Percentiles rank a stretch among this genome's conserved stretches.
Conservation (phyloP, 2,113 vertebrate genomes). For the Aptenodytes patagonicus region DNA sequence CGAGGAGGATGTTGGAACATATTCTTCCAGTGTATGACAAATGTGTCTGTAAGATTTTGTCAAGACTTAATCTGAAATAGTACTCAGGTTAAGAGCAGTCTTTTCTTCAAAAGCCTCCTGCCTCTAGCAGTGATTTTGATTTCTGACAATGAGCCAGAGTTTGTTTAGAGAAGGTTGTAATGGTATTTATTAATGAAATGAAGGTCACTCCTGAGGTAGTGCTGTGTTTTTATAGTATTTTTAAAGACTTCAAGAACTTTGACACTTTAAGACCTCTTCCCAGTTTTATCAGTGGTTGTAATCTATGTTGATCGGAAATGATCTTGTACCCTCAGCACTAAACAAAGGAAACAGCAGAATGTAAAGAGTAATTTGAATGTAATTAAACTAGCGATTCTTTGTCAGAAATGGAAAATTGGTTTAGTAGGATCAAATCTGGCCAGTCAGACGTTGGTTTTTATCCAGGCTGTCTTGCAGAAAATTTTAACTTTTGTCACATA, state of each 20-base stretch:
- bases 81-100: background rate
- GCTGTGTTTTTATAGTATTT: background rate
- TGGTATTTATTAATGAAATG: background rate
- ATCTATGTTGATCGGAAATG: background rate
- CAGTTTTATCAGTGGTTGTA: background rate
- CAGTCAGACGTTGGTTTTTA: background rate
- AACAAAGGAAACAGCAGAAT: background rate
- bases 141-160: background rate
- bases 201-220: background rate
- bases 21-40: background rate
- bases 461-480: background rate
- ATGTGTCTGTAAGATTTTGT: background rate
- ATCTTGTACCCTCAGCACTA: background rate
- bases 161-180: background rate
- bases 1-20: background rate
- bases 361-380: background rate
- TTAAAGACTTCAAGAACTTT: background rate
- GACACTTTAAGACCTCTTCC: background rate
- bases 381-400: background rate
- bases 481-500: background rate
- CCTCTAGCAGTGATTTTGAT: background rate
- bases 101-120: background rate
- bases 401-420: background rate
- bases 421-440: background rate
- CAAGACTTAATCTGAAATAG: background rate